Evolutionary conservation across 2,888 invertebrate species (phyloP), one percentile per base, ranked within the genome.

Genomic region (Drosophila cognata): DNA sequence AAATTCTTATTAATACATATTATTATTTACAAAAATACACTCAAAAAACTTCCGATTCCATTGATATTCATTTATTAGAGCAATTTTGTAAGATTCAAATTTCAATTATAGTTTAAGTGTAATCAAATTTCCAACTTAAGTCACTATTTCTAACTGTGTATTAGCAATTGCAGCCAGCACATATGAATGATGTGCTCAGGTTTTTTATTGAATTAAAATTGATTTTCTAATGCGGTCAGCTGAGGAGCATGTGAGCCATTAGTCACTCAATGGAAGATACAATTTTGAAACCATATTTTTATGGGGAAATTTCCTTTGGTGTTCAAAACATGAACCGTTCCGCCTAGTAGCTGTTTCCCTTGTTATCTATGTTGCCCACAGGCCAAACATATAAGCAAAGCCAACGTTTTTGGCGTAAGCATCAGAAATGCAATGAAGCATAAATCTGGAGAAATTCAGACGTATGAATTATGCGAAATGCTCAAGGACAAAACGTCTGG

Each of bases 391-490:
- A 81, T 60, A 48, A 58, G 29, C 52, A 35, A 52, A 46, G 29
- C 48, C n/a, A 60, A 56, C 31, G 35, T 18, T 36, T 36, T 53
- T 25, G 25, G 38, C 21, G 58, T 59, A 13, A 58, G 71, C 71
- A 63, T 70, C 69, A 65, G 74, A 74, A 74, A 89, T 88, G 88
- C 89, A 80, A 62, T 81, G 78, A 78, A 83, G 90, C 85, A 85
- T 77, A 88, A 85, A 82, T 89, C 75, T 71, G 82, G 53, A 62
- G 70, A 72, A 68, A 51, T 71, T 35, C 82, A 67, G 74, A 53
- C 66, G 68, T 72, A 76, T 88, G 85, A 85, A 85, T 85, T 85
- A 85, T 89, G 90, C 73, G 73, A 62, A 77, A 69, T 75, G 86
- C 86, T 80, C 80, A 80, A 85, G 85, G 81, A 85, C 90, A 89